phyloP scores from a whole-genome alignment of 2,797 vertebrate species.

The Premnoplex brunnescens region DNA sequence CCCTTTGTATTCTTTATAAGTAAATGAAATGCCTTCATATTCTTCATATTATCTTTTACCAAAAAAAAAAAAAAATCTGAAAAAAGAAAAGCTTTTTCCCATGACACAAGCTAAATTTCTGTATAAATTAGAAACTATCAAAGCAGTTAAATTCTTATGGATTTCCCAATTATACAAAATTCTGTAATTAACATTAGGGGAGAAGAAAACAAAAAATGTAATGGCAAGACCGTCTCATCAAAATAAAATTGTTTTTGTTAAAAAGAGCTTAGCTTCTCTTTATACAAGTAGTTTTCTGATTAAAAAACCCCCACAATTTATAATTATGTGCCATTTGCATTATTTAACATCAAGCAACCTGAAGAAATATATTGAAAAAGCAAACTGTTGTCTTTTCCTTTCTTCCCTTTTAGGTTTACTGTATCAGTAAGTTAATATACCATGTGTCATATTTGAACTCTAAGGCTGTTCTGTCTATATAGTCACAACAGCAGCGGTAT shows the following conservation, averaged over 20 bases:
- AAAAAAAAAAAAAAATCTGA: background rate
- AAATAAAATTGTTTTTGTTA: background rate
- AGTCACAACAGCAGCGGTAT: background rate
- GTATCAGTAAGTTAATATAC: background rate
- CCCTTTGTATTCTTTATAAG: background rate
- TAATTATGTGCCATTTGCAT: background rate
- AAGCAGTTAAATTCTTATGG: background rate
- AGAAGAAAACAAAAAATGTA: background rate
- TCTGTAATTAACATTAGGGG: background rate
- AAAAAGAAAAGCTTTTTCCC: background rate
- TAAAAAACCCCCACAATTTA: fast-evolving
- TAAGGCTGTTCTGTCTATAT: background rate
- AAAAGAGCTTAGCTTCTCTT: background rate
- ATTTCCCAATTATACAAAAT: background rate
- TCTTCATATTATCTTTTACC: background rate
- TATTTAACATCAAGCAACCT: background rate
- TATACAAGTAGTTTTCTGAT: background rate
- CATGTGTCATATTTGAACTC: background rate
- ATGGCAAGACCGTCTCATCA: background rate
- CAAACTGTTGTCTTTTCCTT: background rate
- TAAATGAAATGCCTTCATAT: background rate
- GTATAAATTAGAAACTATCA: background rate
- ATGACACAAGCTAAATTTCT: background rate
- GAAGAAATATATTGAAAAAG: background rate
- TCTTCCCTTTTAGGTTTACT: background rate